Evolutionary conservation across 2,888 invertebrate genomes (phyloP).

Genomic region (Diabrotica balteata): DNA sequence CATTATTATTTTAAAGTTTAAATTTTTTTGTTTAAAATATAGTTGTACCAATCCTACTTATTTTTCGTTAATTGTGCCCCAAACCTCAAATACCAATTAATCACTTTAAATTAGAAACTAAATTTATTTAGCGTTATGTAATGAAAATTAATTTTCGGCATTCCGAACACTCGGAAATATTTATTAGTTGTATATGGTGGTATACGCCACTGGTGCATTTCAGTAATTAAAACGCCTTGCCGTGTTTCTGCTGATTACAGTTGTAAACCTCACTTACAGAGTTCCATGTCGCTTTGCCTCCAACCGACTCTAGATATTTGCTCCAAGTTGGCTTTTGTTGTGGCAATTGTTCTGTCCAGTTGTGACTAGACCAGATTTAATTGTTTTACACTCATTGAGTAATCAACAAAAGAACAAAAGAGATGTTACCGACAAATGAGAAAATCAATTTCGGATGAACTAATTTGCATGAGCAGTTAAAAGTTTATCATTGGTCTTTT

Average conservation of each 20-base stretch:
- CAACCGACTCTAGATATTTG: slow-evolving; percentile 29
- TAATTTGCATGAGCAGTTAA: background rate
- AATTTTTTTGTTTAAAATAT: too few relatives aligned
- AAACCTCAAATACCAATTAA: too few relatives aligned
- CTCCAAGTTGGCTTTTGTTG: slow-evolving; percentile 31
- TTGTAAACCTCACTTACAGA: slow-evolving; percentile 31
- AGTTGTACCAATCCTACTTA: too few relatives aligned
- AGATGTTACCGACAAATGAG: background rate
- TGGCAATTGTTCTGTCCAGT: slow-evolving; percentile 30
- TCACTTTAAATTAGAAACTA: too few relatives aligned
- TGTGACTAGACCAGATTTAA: slow-evolving; percentile 23
- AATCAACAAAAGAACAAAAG: slow-evolving; percentile 12
- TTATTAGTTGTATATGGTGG: background rate
- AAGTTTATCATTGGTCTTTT: too few relatives aligned
- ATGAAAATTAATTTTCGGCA: too few relatives aligned
- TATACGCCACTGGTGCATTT: slow-evolving; percentile 21
- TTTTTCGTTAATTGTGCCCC: too few relatives aligned
- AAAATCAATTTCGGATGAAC: slow-evolving; percentile 1
- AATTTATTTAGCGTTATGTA: too few relatives aligned
- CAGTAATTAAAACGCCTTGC: slow-evolving; percentile 26
- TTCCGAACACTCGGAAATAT: too few relatives aligned
- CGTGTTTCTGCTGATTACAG: slow-evolving; percentile 35
- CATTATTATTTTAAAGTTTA: too few relatives aligned
- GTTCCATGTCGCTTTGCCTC: slow-evolving; percentile 20
- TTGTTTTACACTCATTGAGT: slow-evolving; percentile 23